These are phyloP conservation scores for Melanocharis versteri DNA, from an alignment of 2,113 vertebrate species.

Conservation along the genomic window DNA sequence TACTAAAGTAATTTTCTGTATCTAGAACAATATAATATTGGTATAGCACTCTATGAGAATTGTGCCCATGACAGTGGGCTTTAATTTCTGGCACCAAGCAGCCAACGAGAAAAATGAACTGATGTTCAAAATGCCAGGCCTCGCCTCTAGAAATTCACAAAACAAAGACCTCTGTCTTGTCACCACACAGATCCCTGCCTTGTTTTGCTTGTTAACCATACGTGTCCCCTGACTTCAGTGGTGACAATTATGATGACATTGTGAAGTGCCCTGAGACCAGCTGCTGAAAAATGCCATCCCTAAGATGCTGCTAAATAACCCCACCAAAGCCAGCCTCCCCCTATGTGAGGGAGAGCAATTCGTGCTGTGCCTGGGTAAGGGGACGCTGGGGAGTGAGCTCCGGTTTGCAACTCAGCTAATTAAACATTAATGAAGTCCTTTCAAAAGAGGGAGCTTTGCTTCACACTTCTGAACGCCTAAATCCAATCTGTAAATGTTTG, in stretches of 20 bases:
- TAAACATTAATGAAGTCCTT: constrained; percentile 40
- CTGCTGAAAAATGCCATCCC: not conserved
- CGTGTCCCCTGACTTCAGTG: not conserved
- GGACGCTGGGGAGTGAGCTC: not conserved
- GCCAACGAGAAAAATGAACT: not conserved
- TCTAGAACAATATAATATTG: not conserved
- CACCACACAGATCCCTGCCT: not conserved
- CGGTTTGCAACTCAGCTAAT: not conserved
- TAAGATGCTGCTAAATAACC: not conserved
- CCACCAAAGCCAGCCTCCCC: not conserved
- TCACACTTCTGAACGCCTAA: not conserved
- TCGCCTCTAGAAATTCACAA: not conserved
- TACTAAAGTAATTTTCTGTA: not conserved
- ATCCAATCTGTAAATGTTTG: constrained; percentile 54
- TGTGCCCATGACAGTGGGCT: not conserved
- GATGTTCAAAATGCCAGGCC: not conserved
- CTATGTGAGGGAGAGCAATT: accelerated
- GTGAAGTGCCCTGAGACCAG: not conserved
- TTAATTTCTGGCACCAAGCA: not conserved
- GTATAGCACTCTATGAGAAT: not conserved
- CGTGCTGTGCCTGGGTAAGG: not conserved
- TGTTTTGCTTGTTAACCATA: not conserved
- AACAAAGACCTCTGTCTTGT: not conserved
- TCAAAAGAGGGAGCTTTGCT: constrained; percentile 5
- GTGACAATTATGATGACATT: not conserved